Conservation (phyloP, 35 echinoderm and acorn worm genomes). For the Strongylocentrotus purpuratus region DNA sequence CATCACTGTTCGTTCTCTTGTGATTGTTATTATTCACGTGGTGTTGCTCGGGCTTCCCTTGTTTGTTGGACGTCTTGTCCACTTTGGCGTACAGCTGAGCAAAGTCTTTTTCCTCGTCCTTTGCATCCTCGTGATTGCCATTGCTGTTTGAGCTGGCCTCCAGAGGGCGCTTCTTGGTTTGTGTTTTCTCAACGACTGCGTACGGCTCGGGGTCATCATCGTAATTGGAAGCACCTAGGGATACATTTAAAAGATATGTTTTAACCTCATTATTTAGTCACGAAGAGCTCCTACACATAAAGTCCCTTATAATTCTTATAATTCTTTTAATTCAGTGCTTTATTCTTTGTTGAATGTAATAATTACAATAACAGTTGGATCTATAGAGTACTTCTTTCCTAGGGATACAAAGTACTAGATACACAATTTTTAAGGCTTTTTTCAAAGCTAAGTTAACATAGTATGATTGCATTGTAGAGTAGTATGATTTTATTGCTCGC, state of each 20-base stretch:
- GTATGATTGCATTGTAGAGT: too few species aligned
- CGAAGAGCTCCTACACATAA: too few species aligned
- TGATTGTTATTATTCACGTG: conserved; percentile 43
- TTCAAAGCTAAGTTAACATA: too few species aligned
- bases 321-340: too few species aligned
- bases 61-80: conserved; percentile 47
- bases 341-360: too few species aligned
- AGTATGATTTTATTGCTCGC: too few species aligned
- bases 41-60: neutral
- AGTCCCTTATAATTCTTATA: too few species aligned
- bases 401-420: too few species aligned
- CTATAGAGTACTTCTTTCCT: too few species aligned
- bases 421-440: too few species aligned
- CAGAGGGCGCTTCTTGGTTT: conserved; percentile 45
- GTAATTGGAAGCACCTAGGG: neutral
- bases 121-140: conserved; percentile 18
- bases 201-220: conserved; percentile 63
- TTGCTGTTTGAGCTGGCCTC: conserved; percentile 45
- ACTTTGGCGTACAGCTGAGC: conserved; percentile 62
- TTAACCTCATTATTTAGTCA: too few species aligned
- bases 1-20: neutral
- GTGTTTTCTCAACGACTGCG: conserved; percentile 59
- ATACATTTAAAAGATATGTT: neutral
- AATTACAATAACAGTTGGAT: too few species aligned
- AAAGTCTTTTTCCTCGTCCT: conserved; percentile 36